Evolutionary conservation across 2,888 invertebrate species (phyloP), one percentile per base, ranked within the genome.

Genomic region (Lumbricus terrestris): DNA sequence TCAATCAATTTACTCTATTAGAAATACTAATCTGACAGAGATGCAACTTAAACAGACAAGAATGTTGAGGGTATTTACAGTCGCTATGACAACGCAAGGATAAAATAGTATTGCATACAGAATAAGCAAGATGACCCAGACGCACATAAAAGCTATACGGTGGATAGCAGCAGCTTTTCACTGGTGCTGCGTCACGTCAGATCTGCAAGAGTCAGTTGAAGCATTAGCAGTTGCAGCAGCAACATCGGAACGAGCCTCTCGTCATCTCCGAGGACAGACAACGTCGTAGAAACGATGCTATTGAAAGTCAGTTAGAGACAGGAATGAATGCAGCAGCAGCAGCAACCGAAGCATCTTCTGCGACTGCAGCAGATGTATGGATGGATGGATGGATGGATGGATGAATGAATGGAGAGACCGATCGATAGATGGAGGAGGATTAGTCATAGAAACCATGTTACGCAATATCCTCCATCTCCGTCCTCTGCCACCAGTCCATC

Each of bases 381-480:
- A 69, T n/a, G 69, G 69, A 69, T 4, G n/a, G 69, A 69, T n/a
- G 69, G 69, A 69, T 1, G n/a, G 69, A n/a, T n/a, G 8, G 69
- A 69, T n/a, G 69, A n/a, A 69, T 4, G n/a, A n/a, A 69, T n/a
- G 69, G 69, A 69, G n/a, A 69, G 69, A 69, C 69, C 1, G 69
- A 69, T n/a, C 69, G n/a, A 69, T 69, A 69, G 69, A n/a, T 6
- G n/a, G 29, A 69, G 40, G 29, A 69, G 69, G 69, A 69, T 69
- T 69, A 69, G 69, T 69, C 69, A 69, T 69, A 69, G 69, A 69
- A 69, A 69, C 69, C 69, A n/a, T n/a, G 69, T 69, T 69, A 3
- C n/a, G n/a, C 69, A n/a, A 69, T 69, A 69, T 69, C 69, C 69
- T 69, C 69, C 69, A 69, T 69, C 69, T 69, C n/a, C n/a, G 69